Percentiles rank a stretch among this genome's conserved stretches.
Evolutionary conservation across 2,888 invertebrate genomes (phyloP).

Genomic region (Allygus modestus): DNA sequence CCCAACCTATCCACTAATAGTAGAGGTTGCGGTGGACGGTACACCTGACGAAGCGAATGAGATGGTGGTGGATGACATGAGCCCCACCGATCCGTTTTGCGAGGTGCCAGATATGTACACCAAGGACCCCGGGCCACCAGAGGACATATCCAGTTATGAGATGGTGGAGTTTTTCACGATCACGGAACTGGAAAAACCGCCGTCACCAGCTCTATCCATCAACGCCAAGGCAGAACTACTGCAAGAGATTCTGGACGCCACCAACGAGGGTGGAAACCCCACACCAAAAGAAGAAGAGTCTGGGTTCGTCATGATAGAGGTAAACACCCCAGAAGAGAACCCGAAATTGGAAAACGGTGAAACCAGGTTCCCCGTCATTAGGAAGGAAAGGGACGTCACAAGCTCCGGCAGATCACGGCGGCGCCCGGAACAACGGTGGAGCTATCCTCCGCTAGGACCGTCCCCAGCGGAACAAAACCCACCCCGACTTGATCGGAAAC

Average conservation of each 20-base stretch:
- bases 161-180: neutral
- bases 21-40: neutral
- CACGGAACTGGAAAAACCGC: neutral
- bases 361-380: too few species aligned
- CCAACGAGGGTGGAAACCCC: neutral
- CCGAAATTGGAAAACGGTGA: too few species aligned
- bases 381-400: neutral
- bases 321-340: too few species aligned
- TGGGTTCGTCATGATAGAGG: too few species aligned
- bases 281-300: too few species aligned
- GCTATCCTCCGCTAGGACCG: neutral
- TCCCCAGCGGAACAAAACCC: conserved; percentile 9
- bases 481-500: neutral
- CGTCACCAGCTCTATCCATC: neutral
- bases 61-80: neutral
- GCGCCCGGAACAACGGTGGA: neutral
- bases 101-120: neutral
- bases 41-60: neutral
- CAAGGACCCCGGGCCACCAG: too few species aligned
- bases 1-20: neutral
- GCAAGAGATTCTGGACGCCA: neutral
- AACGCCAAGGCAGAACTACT: neutral
- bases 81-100: neutral
- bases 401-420: neutral
- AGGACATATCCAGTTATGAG: neutral